phyloP scores from a whole-genome alignment of 2,113 vertebrate genomes.

The Lichenostomus cassidix region DNA sequence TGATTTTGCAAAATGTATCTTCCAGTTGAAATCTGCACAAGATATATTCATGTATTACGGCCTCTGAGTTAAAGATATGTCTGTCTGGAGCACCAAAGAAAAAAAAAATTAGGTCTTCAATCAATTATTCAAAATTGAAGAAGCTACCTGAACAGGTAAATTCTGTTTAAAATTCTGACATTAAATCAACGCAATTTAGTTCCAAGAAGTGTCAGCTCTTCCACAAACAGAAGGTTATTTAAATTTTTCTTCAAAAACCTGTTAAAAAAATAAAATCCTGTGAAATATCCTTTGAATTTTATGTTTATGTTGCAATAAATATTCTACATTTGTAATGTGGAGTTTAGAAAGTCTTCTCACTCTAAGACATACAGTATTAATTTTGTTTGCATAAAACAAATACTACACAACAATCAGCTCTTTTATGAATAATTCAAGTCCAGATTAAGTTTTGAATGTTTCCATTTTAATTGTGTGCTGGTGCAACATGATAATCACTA shows the following conservation, averaged over 20 bases:
- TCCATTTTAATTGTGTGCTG: slow-evolving; percentile 56
- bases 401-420: not conserved
- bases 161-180: not conserved
- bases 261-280: not conserved
- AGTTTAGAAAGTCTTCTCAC: not conserved
- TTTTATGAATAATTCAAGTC: not conserved
- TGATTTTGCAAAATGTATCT: not conserved
- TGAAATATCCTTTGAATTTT: not conserved
- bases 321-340: not conserved
- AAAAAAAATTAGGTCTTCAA: not conserved
- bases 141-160: not conserved
- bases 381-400: not conserved
- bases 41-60: not conserved
- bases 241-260: not conserved
- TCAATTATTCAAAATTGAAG: not conserved
- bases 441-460: not conserved
- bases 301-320: not conserved
- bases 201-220: not conserved
- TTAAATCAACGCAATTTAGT: not conserved
- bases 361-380: not conserved
- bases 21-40: not conserved
- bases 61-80: not conserved
- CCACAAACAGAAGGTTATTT: not conserved
- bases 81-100: not conserved
- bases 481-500: slow-evolving; percentile 57